phyloP scores from a whole-genome alignment of 2,888 invertebrate genomes.

The Hololepta plana region DNA sequence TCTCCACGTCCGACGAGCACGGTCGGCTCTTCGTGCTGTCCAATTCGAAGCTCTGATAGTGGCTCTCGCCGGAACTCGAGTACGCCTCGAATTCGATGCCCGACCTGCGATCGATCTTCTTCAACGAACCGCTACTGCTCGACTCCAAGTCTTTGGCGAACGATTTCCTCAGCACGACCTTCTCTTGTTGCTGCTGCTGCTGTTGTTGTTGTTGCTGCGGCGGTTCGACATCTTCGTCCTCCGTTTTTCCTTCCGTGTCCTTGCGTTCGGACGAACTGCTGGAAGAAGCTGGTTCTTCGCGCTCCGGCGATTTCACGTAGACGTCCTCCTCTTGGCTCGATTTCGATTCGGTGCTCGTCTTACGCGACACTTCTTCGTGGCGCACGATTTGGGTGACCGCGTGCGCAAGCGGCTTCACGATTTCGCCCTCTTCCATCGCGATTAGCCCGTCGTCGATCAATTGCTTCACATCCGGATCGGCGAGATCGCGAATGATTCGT shows the following conservation, averaged over 20 bases:
- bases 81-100: slow-evolving; percentile 63
- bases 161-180: slow-evolving; percentile 3
- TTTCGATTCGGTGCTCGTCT: too few species aligned
- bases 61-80: slow-evolving; percentile 78
- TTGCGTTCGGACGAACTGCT: too few species aligned
- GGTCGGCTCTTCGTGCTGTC: slow-evolving; percentile 56
- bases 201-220: slow-evolving; percentile 9
- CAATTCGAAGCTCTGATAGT: slow-evolving; percentile 75
- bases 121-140: slow-evolving; percentile 22
- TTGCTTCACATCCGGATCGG: too few species aligned
- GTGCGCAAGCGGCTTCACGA: too few species aligned
- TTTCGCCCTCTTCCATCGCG: too few species aligned
- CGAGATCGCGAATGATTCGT: too few species aligned
- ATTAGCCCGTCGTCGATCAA: too few species aligned
- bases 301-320: slow-evolving; percentile 7
- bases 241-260: too few species aligned
- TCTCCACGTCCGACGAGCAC: slow-evolving; percentile 73
- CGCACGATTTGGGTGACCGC: too few species aligned
- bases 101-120: slow-evolving; percentile 46
- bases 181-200: slow-evolving; percentile 9
- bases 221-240: background rate
- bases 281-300: too few species aligned
- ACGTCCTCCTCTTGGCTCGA: slow-evolving; percentile 6
- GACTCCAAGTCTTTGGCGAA: slow-evolving; percentile 14
- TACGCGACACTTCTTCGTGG: too few species aligned